Evolutionary conservation across 53 echinoderm and acorn worm genomes (phyloP).

Genomic region (Hippasteria phrygiana): DNA sequence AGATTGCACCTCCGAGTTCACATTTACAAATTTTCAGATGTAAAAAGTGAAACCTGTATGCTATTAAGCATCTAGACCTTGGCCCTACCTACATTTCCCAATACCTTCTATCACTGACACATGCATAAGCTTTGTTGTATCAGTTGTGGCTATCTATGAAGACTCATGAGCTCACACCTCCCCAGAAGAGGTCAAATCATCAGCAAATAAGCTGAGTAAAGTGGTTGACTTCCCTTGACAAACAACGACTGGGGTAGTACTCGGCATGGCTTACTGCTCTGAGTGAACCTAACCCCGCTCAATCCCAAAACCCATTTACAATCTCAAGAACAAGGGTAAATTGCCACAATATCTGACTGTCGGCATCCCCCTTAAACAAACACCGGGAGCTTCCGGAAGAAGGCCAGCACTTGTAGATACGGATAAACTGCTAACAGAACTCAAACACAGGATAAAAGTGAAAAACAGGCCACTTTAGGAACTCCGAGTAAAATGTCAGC

Average conservation of each 20-base stretch:
- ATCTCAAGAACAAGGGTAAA: conserved; percentile 29
- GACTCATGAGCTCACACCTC: background rate
- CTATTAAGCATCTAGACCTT: too few species aligned
- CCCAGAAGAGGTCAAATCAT: conserved; percentile 25
- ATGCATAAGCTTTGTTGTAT: background rate
- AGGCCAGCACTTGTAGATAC: conserved; percentile 14
- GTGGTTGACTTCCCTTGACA: conserved; percentile 27
- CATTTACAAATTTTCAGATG: too few species aligned
- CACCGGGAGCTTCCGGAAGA: conserved; percentile 26
- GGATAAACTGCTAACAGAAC: conserved; percentile 33
- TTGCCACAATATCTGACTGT: conserved; percentile 47
- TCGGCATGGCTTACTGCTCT: background rate
- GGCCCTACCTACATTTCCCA: background rate
- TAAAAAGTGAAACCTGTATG: too few species aligned
- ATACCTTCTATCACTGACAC: background rate
- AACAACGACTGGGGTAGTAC: conserved; percentile 10
- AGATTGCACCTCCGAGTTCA: too few species aligned
- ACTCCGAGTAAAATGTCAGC: conserved; percentile 16
- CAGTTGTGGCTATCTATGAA: background rate
- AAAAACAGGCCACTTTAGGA: conserved; percentile 9
- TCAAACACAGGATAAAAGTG: background rate
- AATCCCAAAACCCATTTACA: background rate
- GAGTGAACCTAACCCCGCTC: background rate
- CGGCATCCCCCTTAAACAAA: conserved; percentile 34
- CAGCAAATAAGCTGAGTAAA: conserved; percentile 23